Conservation (phyloP, 2,797 vertebrate species). For the Sebastes hubbsi region DNA sequence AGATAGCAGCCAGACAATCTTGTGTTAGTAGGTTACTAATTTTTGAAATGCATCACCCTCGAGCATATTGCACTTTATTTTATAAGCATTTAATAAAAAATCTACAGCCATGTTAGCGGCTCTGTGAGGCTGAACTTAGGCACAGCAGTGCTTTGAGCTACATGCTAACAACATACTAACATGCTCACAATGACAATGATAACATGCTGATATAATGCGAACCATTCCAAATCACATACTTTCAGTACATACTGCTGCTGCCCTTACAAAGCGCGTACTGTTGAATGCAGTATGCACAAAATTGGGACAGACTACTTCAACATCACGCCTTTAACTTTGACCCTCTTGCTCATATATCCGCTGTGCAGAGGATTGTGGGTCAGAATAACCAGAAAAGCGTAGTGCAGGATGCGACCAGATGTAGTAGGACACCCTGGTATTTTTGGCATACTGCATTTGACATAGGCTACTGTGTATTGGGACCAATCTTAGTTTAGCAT, state of each 20-base stretch:
- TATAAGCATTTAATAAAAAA: neutral
- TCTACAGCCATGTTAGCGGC: neutral
- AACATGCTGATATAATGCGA: neutral
- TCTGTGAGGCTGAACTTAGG: neutral
- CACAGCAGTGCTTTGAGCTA: neutral
- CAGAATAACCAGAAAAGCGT: no score
- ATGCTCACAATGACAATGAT: neutral
- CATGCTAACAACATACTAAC: neutral
- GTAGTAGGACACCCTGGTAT: no score
- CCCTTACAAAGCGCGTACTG: rapidly evolving
- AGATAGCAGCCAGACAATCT: neutral
- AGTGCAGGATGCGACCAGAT: rapidly evolving
- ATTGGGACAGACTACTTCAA: no score
- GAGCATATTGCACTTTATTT: neutral
- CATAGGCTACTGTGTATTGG: no score
- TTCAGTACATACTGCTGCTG: no score
- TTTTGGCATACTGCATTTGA: no score
- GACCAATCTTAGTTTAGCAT: no score
- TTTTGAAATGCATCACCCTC: neutral
- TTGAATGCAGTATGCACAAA: rapidly evolving
- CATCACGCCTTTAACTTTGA: no score
- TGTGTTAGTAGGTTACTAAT: neutral
- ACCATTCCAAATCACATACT: neutral
- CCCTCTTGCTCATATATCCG: no score
- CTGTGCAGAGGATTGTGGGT: no score